Conservation (phyloP, 1,140 invertebrate genomes). For the Diabrotica undecimpunctata region DNA sequence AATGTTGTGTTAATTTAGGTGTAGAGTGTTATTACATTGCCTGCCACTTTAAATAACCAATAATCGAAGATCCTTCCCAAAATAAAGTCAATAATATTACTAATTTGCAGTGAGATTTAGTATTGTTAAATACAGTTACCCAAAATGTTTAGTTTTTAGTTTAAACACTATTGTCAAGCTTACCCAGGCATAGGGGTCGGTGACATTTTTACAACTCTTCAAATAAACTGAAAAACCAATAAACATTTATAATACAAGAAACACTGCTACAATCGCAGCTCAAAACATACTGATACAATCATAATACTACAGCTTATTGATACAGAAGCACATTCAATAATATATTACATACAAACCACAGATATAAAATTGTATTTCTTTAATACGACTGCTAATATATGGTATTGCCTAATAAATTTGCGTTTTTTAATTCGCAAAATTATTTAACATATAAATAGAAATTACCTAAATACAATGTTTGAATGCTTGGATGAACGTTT, state of each 20-base stretch:
- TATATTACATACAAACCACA: background rate
- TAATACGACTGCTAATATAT: too few species aligned
- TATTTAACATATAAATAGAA: background rate
- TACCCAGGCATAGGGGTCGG: constrained; percentile 47
- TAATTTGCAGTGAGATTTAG: constrained; percentile 3
- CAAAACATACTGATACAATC: too few species aligned
- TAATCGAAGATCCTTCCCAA: too few species aligned
- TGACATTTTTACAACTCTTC: constrained; percentile 40
- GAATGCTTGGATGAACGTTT: background rate
- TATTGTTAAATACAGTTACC: constrained; percentile 1
- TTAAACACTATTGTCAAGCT: constrained; percentile 27
- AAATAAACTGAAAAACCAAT: background rate
- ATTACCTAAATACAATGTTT: background rate
- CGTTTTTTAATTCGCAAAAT: background rate
- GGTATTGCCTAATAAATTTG: background rate
- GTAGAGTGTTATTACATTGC: too few species aligned
- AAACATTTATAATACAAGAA: too few species aligned
- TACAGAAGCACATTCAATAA: background rate
- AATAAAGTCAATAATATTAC: background rate
- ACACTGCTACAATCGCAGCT: too few species aligned
- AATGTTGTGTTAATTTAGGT: too few species aligned
- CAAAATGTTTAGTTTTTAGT: background rate
- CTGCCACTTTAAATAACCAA: too few species aligned
- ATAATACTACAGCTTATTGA: too few species aligned
- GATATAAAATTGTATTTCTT: background rate